Evolutionary conservation across 2,888 invertebrate genomes (phyloP).

Genomic region (Raillietiella orientalis): DNA sequence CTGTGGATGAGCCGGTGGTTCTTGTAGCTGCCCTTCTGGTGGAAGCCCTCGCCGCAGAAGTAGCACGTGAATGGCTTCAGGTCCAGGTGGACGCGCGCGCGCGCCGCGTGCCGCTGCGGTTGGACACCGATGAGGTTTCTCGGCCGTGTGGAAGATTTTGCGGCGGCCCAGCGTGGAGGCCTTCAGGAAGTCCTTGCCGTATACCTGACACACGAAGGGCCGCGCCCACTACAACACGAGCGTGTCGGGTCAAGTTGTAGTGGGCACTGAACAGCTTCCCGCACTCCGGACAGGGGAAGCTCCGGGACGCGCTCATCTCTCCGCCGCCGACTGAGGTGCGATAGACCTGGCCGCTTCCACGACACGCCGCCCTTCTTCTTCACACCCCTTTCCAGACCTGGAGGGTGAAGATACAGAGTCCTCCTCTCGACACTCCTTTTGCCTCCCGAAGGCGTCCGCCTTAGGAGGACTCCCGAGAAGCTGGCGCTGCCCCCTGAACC

Average conservation of each 20-base stretch:
- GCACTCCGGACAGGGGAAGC: constrained; percentile 77
- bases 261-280: constrained; percentile 96
- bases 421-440: no score
- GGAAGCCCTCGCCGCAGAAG: constrained; percentile 86
- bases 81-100: constrained; percentile 78
- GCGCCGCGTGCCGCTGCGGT: constrained; percentile 70
- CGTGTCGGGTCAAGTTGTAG: constrained; percentile 87
- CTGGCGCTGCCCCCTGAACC: no score
- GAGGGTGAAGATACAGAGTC: no score
- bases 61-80: constrained; percentile 80
- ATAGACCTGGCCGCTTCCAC: no score
- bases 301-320: no score
- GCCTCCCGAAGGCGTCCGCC: no score
- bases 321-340: no score
- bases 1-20: constrained; percentile 89
- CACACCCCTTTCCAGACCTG: no score
- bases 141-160: constrained; percentile 81
- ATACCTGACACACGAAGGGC: constrained; percentile 85
- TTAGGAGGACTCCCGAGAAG: no score
- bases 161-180: constrained; percentile 80
- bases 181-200: constrained; percentile 80
- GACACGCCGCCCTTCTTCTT: no score
- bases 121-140: constrained; percentile 80
- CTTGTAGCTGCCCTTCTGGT: constrained; percentile 92
- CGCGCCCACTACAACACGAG: constrained; percentile 93